phyloP scores from a whole-genome alignment of 2,797 vertebrate species.

The Pantherophis vulpinus region DNA sequence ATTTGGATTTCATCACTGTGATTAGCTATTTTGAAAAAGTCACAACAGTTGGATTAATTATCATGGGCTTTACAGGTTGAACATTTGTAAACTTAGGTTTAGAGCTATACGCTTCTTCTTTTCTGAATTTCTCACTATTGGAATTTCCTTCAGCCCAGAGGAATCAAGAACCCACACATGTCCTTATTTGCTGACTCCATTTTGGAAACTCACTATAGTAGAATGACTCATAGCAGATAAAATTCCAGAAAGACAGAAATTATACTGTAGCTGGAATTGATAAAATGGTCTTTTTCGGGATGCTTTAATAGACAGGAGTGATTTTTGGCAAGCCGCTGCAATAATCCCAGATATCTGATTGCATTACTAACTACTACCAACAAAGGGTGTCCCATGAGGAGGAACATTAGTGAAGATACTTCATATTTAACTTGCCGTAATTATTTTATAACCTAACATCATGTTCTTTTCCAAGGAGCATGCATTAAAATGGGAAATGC shows the following conservation, averaged over 20 bases:
- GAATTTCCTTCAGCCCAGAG: slow-evolving; percentile 21
- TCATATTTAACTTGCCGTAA: slow-evolving; percentile 51
- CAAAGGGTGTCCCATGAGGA: slow-evolving; percentile 63
- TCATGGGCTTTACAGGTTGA: neutral
- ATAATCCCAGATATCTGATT: slow-evolving; percentile 69
- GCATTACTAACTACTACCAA: slow-evolving; percentile 63
- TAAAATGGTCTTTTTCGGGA: slow-evolving; percentile 76
- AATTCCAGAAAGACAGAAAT: slow-evolving; percentile 79
- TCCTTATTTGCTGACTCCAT: slow-evolving; percentile 61
- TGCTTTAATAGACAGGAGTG: slow-evolving; percentile 72
- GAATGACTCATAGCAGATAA: slow-evolving; percentile 75
- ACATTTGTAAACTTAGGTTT: neutral
- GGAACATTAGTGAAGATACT: slow-evolving; percentile 62
- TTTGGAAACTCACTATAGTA: slow-evolving; percentile 68
- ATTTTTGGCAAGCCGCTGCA: slow-evolving; percentile 72
- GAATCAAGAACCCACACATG: slow-evolving; percentile 42
- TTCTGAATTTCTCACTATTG: neutral
- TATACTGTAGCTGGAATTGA: slow-evolving; percentile 72
- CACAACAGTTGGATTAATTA: neutral
- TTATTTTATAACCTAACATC: slow-evolving; percentile 50
- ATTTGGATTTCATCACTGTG: too few relatives aligned
- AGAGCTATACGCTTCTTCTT: neutral
- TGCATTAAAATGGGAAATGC: slow-evolving; percentile 60
- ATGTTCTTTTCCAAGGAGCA: slow-evolving; percentile 54
- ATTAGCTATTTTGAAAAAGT: neutral